Conservation (phyloP, 53 echinoderm and acorn worm genomes). For the Arbacia lixula region DNA sequence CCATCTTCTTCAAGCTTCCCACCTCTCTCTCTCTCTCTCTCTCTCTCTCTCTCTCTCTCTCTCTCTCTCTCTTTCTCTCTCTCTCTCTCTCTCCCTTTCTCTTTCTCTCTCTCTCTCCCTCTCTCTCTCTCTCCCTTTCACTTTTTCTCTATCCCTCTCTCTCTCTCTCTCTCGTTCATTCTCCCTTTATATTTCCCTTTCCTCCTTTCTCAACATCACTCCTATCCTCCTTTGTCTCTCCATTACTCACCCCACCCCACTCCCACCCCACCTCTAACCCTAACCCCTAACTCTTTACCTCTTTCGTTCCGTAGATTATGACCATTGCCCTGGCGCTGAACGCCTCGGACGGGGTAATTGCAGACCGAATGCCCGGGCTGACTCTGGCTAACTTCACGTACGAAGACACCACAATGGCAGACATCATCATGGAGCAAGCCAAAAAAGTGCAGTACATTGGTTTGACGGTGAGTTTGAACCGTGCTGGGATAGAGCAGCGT, state of each 20-base stretch:
- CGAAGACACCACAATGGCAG: slow-evolving; percentile 51
- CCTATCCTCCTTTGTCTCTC: neutral
- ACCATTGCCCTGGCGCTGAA: slow-evolving; percentile 75
- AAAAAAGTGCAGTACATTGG: slow-evolving; percentile 64
- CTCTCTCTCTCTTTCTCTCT: neutral
- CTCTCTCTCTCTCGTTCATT: neutral
- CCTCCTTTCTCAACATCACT: neutral
- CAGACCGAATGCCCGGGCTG: slow-evolving; percentile 39
- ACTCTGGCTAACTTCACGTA: slow-evolving; percentile 67
- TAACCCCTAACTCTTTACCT: no score
- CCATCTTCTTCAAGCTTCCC: neutral
- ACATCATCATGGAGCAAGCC: slow-evolving; percentile 47
- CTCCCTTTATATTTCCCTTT: neutral
- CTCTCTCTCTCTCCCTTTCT: neutral
- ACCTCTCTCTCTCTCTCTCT: no score
- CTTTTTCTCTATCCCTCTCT: neutral
- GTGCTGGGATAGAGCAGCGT: no score
- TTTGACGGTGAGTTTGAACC: slow-evolving; percentile 65
- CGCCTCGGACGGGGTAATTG: slow-evolving; percentile 50
- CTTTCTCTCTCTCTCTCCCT: neutral
- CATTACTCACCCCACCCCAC: neutral
- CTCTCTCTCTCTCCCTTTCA: neutral
- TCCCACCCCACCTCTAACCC: no score
- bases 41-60: neutral
- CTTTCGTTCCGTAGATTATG: slow-evolving; percentile 41